Evolutionary conservation across 2,113 vertebrate genomes (phyloP).

Genomic region (Gobius niger): DNA sequence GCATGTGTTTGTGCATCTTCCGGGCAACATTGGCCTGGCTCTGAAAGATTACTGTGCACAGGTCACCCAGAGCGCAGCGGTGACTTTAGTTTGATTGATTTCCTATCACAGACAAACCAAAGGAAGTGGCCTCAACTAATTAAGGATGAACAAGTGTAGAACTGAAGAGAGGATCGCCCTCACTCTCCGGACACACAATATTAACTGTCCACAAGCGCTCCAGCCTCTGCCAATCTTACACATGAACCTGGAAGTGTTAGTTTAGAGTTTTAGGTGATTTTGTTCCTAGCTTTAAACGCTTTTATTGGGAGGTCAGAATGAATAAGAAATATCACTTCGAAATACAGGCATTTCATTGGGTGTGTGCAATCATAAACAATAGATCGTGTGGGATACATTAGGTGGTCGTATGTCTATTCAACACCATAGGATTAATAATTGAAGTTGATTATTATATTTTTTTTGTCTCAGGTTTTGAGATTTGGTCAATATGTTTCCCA

Average conservation of each 20-base stretch:
- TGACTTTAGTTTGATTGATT: constrained; percentile 50
- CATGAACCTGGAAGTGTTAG: not conserved
- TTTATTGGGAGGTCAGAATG: no score
- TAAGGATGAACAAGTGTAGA: constrained; percentile 56
- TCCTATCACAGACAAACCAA: constrained; percentile 39
- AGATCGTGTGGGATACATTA: no score
- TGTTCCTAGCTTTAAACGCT: no score
- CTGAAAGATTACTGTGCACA: constrained; percentile 4
- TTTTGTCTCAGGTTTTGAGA: no score
- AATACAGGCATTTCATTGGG: no score
- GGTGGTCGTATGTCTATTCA: no score
- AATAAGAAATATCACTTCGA: no score
- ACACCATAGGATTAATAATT: no score
- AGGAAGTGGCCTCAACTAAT: constrained; percentile 57
- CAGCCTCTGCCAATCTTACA: not conserved
- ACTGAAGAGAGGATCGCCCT: constrained; percentile 43
- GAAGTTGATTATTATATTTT: no score
- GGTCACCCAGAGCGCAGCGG: constrained; percentile 12
- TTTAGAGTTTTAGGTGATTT: no score
- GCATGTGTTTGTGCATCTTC: not conserved
- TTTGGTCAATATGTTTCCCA: no score
- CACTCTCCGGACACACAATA: not conserved
- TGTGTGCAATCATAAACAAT: no score
- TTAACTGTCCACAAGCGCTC: not conserved
- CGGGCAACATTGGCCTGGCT: not conserved